Base-by-base conservation (phyloP, 2,888 invertebrate genomes). In the Leptogaster cylindrica region DNA sequence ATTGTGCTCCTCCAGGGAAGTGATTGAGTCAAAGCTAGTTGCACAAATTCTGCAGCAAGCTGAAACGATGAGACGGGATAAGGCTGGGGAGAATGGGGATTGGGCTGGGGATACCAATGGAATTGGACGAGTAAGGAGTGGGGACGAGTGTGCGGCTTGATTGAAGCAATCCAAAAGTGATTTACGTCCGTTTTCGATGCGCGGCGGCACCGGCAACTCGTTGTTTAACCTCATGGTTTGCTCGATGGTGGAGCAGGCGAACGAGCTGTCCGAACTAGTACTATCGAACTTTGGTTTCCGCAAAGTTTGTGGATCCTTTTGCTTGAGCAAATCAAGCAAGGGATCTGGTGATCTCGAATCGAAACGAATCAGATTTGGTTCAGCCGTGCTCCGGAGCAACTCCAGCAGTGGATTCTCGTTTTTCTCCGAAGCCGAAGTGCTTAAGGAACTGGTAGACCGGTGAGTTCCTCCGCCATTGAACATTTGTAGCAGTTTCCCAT, bases 11-110 rank as follows among this genome's bases (percentile, higher is more conserved):
- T 80, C 80, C 20, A 80, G 69, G 12, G 76, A 75, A 39, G 74
- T 73, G 16, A 80, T 73, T 2, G 75, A 75, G 16, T 76, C 77
- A 52, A 80, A 80, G 3, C 74, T 66, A 48, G 76, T 71, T 58
- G 76, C 77, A 67, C 80, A 80, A 18, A 76, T 75, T 65, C 75
- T 77, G 52, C 80, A 80, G 12, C 80, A 76, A 2, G 79, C 80
- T 12, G 77, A 77, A 50, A 76, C 74, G 2, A 70, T 72, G 55
- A 74, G 36, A 14, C 31, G 58, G 44, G 67, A 36, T 25, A 64
- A 65, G 25, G 50, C 44, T 27, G 64, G 64, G 4, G 63, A 50
- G 27, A 46, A 10, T 20, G 66, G 20, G 12, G 50, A 12, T 1
- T 23, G 8, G 28, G 64, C 20, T 7, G 68, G 55, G 5, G 27